Conservation (phyloP, 1,140 invertebrate genomes). For the Eurosta solidaginis region DNA sequence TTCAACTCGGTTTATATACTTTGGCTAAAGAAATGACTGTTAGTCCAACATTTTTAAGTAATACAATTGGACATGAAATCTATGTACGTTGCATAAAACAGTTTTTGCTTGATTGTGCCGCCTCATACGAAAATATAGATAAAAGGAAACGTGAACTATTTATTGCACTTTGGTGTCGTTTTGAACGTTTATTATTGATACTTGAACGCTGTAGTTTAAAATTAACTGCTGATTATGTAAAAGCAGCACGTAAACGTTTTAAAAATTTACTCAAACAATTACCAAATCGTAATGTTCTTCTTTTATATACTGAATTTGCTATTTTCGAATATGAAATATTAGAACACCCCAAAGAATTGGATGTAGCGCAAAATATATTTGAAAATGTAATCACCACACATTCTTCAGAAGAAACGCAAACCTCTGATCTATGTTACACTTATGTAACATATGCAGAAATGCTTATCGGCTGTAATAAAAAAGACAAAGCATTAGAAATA, state of each 20-base stretch:
- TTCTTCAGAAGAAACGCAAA: slow-evolving; percentile 42
- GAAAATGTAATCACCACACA: slow-evolving; percentile 53
- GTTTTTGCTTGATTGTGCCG: slow-evolving; percentile 57
- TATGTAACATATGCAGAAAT: slow-evolving; percentile 46
- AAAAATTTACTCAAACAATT: slow-evolving; percentile 65
- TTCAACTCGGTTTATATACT: slow-evolving; percentile 35
- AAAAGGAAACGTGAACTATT: slow-evolving; percentile 60
- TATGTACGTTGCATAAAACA: slow-evolving; percentile 63
- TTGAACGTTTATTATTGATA: slow-evolving; percentile 64
- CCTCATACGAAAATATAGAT: slow-evolving; percentile 47
- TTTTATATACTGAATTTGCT: slow-evolving; percentile 69
- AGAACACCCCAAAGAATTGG: slow-evolving; percentile 58
- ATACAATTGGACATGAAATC: slow-evolving; percentile 65
- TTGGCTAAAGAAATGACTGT: slow-evolving; percentile 53
- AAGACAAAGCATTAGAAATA: not conserved
- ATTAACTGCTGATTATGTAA: slow-evolving; percentile 54
- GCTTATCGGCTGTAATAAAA: slow-evolving; percentile 30
- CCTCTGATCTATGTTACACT: slow-evolving; percentile 39
- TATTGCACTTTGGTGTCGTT: slow-evolving; percentile 66
- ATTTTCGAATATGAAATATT: slow-evolving; percentile 65
- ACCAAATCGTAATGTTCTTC: slow-evolving; percentile 64
- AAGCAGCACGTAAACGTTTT: slow-evolving; percentile 62
- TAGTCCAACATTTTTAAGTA: slow-evolving; percentile 66
- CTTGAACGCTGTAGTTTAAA: slow-evolving; percentile 61
- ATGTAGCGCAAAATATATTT: slow-evolving; percentile 53